Conservation (phyloP, 2,113 vertebrate species). For the Malurus alboscapulatus region DNA sequence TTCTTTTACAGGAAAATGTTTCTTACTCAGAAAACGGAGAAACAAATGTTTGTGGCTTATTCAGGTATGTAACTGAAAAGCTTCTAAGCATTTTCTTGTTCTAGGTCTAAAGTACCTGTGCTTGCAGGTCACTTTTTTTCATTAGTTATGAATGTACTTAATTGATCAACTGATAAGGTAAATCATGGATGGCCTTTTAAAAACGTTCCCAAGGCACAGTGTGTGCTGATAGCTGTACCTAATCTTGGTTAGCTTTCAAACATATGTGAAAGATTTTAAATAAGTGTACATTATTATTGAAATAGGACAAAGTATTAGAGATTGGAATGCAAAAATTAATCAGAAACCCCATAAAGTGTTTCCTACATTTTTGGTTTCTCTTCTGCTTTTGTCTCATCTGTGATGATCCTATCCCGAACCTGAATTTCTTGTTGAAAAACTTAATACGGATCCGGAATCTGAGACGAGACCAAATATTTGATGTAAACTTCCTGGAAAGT, state of each 20-base stretch:
- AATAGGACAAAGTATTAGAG: background rate
- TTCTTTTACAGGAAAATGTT: background rate
- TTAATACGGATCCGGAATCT: constrained; percentile 75
- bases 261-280: background rate
- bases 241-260: background rate
- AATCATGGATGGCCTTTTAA: background rate
- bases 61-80: background rate
- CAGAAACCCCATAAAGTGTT: background rate
- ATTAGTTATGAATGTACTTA: background rate
- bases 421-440: constrained; percentile 73
- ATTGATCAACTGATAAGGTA: background rate
- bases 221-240: background rate
- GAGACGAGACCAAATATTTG: constrained; percentile 32
- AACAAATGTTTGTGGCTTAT: background rate
- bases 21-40: background rate
- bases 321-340: background rate
- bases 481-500: background rate
- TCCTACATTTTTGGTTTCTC: background rate
- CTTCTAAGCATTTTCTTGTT: background rate
- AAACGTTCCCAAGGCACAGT: background rate
- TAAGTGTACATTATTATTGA: background rate
- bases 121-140: background rate
- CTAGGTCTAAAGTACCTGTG: background rate
- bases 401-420: constrained; percentile 79
- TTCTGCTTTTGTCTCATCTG: constrained; percentile 32